phyloP scores from a whole-genome alignment of 2,113 vertebrate genomes.

The Recurvirostra avosetta region DNA sequence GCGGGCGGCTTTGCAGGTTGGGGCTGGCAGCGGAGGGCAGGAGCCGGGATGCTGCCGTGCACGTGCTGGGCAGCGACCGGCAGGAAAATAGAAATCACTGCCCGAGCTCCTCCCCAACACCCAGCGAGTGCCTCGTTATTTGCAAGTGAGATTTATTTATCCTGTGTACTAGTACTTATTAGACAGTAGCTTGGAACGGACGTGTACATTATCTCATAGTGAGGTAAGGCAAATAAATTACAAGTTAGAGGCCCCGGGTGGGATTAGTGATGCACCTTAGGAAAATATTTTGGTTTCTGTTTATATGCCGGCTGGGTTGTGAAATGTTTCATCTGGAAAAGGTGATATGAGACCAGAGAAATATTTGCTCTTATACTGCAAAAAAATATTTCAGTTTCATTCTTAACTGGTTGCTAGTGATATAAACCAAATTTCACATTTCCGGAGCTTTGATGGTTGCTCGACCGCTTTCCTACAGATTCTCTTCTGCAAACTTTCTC shows the following conservation, averaged over 20 bases:
- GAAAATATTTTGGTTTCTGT: conserved; percentile 62
- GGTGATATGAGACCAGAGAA: conserved; percentile 51
- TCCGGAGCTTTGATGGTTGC: neutral
- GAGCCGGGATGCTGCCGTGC: neutral
- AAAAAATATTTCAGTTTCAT: conserved; percentile 38
- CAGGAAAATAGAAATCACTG: neutral
- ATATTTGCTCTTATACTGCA: conserved; percentile 37
- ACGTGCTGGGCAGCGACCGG: neutral
- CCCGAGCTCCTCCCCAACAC: neutral
- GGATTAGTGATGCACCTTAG: conserved; percentile 54
- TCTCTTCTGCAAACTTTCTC: neutral
- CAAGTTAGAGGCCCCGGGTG: neutral
- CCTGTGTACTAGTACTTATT: neutral
- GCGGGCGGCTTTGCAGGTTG: neutral
- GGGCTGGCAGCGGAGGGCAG: neutral
- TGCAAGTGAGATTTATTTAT: neutral
- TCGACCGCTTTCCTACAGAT: neutral
- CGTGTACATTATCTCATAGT: conserved; percentile 20
- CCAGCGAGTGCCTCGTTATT: neutral
- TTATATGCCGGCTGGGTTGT: conserved; percentile 37
- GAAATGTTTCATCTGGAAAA: conserved; percentile 63
- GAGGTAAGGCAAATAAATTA: conserved; percentile 60
- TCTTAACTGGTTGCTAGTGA: conserved; percentile 4
- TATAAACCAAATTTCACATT: neutral
- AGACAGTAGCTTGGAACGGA: conserved; percentile 41